Evolutionary conservation across 2,113 vertebrate genomes (phyloP).

Genomic region (Megatriorchis doriae): DNA sequence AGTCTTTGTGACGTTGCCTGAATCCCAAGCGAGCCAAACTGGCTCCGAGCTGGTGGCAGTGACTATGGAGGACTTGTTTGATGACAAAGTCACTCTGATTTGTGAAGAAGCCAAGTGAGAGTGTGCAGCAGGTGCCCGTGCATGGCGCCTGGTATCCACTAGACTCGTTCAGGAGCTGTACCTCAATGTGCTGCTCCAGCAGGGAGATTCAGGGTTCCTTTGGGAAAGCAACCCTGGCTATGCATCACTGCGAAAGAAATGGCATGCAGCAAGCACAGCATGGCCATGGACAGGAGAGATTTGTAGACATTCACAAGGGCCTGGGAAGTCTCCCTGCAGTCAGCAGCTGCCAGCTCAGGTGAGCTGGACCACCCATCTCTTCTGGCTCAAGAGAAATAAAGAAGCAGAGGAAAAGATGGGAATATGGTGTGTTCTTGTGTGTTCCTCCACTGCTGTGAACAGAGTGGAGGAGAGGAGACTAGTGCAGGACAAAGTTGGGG

Average conservation of each 20-base stretch:
- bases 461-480: not conserved
- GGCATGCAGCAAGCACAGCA: not conserved
- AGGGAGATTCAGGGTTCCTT: not conserved
- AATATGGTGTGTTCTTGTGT: not conserved
- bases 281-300: not conserved
- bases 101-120: conserved; percentile 72
- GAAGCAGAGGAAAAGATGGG: not conserved
- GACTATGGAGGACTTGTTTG: conserved; percentile 83
- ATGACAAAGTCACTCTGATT: conserved; percentile 80
- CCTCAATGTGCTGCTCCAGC: not conserved
- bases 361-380: not conserved
- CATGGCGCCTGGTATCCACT: not conserved
- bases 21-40: conserved; percentile 49
- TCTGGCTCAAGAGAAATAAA: not conserved
- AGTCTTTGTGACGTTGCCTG: conserved; percentile 77
- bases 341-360: not conserved
- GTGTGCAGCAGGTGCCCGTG: not conserved
- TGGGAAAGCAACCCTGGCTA: not conserved
- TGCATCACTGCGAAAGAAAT: not conserved
- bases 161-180: not conserved
- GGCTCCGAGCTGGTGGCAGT: conserved; percentile 78
- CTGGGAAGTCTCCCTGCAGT: not conserved
- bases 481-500: not conserved
- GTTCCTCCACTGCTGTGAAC: not conserved
- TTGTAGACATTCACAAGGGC: not conserved